Percentiles rank a stretch among this genome's conserved stretches.
phyloP scores from a whole-genome alignment of 2,888 invertebrate genomes.

The Thumatha senex region DNA sequence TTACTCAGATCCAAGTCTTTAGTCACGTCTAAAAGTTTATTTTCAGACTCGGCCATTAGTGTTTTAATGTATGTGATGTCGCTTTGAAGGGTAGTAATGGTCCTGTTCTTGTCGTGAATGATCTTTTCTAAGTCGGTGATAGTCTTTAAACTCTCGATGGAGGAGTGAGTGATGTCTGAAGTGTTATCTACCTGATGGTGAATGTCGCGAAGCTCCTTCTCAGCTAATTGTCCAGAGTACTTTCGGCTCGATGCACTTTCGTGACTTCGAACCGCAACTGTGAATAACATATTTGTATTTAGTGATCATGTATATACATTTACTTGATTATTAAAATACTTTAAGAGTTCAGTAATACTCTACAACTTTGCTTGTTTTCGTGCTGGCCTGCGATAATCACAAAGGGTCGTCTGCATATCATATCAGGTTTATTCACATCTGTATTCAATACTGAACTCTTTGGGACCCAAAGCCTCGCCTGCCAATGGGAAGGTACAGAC shows the following conservation, averaged over 20 bases:
- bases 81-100: constrained; percentile 66
- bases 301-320: not conserved
- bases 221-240: constrained; percentile 38
- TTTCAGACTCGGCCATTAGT: constrained; percentile 71
- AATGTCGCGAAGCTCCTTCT: constrained; percentile 49
- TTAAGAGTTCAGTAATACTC: too few species aligned
- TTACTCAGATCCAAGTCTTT: constrained; percentile 65
- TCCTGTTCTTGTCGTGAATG: constrained; percentile 69
- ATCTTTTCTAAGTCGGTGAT: constrained; percentile 74
- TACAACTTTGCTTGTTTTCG: too few species aligned
- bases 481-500: too few species aligned
- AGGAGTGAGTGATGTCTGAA: constrained; percentile 65
- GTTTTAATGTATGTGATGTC: constrained; percentile 68
- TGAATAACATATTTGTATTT: constrained; percentile 24
- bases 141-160: constrained; percentile 67
- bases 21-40: constrained; percentile 63
- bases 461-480: too few species aligned
- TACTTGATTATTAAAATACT: too few species aligned
- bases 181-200: constrained; percentile 71
- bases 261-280: constrained; percentile 55
- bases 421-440: too few species aligned
- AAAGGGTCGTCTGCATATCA: too few species aligned
- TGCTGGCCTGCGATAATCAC: too few species aligned
- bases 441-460: too few species aligned
- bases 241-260: constrained; percentile 48